Conservation (phyloP, 2,113 vertebrate genomes). For the Lanius ludovicianus region DNA sequence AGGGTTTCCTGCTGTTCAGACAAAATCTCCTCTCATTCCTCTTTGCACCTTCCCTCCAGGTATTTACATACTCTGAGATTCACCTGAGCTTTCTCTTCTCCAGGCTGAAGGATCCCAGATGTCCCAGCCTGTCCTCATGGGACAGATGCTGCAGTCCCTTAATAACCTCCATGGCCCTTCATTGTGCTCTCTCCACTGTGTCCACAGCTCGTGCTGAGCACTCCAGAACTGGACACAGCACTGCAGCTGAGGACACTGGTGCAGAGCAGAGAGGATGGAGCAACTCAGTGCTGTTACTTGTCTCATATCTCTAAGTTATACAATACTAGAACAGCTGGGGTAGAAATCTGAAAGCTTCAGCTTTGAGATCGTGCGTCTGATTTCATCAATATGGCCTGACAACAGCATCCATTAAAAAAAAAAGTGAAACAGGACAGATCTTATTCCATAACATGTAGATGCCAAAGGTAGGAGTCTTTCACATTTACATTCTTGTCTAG, state of each 20-base stretch:
- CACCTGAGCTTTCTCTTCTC: neutral
- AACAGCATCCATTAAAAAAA: neutral
- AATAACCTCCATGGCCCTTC: rapidly evolving
- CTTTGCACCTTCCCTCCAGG: neutral
- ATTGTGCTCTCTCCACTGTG: rapidly evolving
- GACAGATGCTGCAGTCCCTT: neutral
- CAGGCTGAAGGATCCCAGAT: neutral
- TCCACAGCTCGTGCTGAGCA: neutral
- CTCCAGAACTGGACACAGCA: neutral
- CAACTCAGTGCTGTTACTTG: neutral
- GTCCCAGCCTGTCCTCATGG: neutral
- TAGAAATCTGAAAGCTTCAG: neutral
- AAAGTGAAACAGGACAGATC: neutral
- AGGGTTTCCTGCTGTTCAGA: neutral
- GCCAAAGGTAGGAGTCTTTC: neutral
- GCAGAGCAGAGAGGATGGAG: neutral
- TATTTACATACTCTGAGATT: neutral
- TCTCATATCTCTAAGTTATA: neutral
- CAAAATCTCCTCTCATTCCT: neutral
- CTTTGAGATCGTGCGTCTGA: neutral
- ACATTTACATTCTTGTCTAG: neutral
- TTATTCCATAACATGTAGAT: neutral
- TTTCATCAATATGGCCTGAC: neutral
- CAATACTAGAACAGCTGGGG: neutral
- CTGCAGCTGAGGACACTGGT: neutral